Evolutionary conservation across 2,113 vertebrate genomes (phyloP).

Genomic region (Cygnus buccinator): DNA sequence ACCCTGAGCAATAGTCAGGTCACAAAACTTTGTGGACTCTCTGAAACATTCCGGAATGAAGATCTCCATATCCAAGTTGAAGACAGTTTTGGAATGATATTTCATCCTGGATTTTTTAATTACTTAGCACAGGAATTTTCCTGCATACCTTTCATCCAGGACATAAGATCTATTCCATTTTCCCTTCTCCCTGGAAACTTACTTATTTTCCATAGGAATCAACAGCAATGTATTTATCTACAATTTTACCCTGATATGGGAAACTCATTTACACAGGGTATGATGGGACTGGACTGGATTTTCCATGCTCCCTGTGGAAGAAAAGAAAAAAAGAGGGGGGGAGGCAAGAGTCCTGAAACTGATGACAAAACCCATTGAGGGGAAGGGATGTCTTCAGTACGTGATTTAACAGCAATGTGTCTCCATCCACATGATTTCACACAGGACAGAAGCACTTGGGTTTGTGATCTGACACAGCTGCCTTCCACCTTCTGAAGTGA

Average conservation of each 20-base stretch:
- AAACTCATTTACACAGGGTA: not conserved
- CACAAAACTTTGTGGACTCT: not conserved
- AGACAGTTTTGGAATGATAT: not conserved
- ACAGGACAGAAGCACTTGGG: not conserved
- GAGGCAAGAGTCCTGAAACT: not conserved
- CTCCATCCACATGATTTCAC: not conserved
- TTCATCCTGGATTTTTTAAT: not conserved
- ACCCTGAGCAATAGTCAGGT: not conserved
- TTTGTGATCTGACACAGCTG: not conserved
- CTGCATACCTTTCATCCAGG: not conserved
- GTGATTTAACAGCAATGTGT: not conserved
- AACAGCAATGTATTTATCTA: not conserved
- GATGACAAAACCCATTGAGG: not conserved
- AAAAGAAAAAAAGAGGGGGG: not conserved
- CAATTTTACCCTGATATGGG: not conserved
- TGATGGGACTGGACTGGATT: not conserved
- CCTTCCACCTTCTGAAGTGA: not conserved
- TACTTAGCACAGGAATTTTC: not conserved
- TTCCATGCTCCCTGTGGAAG: not conserved
- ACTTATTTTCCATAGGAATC: not conserved
- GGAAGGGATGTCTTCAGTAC: not conserved
- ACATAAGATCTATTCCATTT: not conserved
- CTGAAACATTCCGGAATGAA: not conserved
- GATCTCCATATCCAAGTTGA: not conserved
- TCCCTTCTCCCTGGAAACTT: not conserved